Evolutionary conservation across 2,888 invertebrate species (phyloP), one percentile per base, ranked within the genome.

Genomic region (Kuschelorhynchus macadamiae): DNA sequence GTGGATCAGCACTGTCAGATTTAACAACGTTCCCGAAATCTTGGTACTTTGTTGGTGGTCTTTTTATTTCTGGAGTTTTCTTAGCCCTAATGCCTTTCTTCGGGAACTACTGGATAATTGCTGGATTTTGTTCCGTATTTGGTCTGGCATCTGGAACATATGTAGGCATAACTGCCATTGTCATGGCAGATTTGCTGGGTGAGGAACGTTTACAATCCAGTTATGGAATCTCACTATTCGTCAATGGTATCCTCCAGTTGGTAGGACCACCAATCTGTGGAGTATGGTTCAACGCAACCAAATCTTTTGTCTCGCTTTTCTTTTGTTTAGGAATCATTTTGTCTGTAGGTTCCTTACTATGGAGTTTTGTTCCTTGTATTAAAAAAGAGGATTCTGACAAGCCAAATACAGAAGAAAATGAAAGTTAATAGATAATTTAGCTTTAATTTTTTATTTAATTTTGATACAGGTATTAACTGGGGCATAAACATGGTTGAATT

Each of bases 161-260:
- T 80, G 93, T 94, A 0, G 95, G 95, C 2, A 91, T 95, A 11
- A 94, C 94, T 0, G 94, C 95, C 0, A 90, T 95, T 36, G 93
- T 94, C 2, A 93, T 95, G 92, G 93, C 94, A 0, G 94, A 95
- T 78, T 90, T 94, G 90, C 80, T 95, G 4, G 95, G 95, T 0
- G 91, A 92, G 0, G 94, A 95, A 73, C 86, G 92, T n/a, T 82
- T 95, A 0, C 93, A 94, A 78, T 93, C 94, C 0, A 93, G 94
- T 0, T 95, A 94, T 76, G 95, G 95, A 0, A 93, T 95, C 25
- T 93, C 94, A 72, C 84, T 95, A 25, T 94, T 95, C 75, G 89
- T 94, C 9, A 95, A 94, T 76, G 95, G 95, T 1, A 87, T 95
- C 50, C 81, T 94, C 17, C 95, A 95, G 80, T 80, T 95, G 42